Evolutionary conservation across 2,113 vertebrate genomes (phyloP).

Genomic region (Genyomyrus donnyi): DNA sequence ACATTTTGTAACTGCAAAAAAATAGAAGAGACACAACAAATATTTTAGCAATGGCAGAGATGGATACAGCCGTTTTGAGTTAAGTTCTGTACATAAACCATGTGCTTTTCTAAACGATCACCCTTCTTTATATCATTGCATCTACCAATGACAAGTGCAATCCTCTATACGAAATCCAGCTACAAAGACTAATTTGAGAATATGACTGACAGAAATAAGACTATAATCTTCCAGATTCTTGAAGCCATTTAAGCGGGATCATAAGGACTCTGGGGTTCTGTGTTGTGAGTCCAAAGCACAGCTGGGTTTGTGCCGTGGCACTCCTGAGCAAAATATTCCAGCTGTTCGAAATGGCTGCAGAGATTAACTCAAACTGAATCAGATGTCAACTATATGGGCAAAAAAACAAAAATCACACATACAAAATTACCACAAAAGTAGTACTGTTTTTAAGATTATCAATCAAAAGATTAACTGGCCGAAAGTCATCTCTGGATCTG

Average conservation of each 20-base stretch:
- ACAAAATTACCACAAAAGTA: background rate
- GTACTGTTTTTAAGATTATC: background rate
- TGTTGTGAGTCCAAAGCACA: background rate
- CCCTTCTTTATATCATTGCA: background rate
- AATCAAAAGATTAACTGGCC: background rate
- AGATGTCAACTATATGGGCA: background rate
- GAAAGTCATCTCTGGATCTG: background rate
- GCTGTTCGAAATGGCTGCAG: background rate
- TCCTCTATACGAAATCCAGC: background rate
- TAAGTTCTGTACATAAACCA: background rate
- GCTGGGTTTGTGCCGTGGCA: background rate
- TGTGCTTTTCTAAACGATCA: background rate
- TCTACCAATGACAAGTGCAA: background rate
- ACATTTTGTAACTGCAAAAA: background rate
- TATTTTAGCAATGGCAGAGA: background rate
- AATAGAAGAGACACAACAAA: background rate
- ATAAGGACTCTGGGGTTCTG: background rate
- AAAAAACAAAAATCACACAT: background rate
- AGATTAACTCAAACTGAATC: constrained; percentile 5
- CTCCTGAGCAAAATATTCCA: background rate
- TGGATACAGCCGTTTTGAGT: background rate
- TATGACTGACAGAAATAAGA: constrained; percentile 4
- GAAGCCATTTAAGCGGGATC: background rate
- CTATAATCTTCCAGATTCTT: constrained; percentile 6
- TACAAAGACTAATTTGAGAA: background rate